Percentiles rank a stretch among this genome's conserved stretches.
phyloP scores from a whole-genome alignment of 2,797 vertebrate genomes.

The Tiaroga cobitis region DNA sequence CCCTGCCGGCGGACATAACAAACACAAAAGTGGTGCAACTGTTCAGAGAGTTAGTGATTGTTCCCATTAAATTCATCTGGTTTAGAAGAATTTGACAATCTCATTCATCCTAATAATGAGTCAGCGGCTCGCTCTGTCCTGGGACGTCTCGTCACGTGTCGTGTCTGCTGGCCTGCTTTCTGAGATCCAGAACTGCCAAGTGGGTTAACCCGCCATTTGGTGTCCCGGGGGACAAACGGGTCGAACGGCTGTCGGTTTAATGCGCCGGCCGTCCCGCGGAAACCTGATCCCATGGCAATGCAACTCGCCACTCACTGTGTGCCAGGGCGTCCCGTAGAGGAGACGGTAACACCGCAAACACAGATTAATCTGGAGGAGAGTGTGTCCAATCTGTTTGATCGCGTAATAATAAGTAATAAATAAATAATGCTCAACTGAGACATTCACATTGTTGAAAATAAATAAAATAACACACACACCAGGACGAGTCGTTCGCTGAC shows the following conservation, averaged over 20 bases:
- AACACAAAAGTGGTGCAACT: not conserved
- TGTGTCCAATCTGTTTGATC: conserved; percentile 62
- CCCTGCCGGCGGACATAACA: not conserved
- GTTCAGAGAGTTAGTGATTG: not conserved
- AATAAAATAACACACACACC: no score
- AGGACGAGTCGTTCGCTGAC: no score
- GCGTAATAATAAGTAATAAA: no score
- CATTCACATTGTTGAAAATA: no score
- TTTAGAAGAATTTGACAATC: not conserved
- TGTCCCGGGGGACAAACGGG: conserved; percentile 56
- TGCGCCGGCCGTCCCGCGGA: conserved; percentile 39
- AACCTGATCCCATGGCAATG: conserved; percentile 55
- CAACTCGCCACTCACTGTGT: conserved; percentile 43
- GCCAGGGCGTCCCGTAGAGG: conserved; percentile 51
- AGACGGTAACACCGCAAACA: conserved; percentile 70
- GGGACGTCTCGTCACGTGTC: not conserved
- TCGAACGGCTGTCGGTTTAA: conserved; percentile 51
- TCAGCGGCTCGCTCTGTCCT: not conserved
- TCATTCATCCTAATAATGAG: not conserved
- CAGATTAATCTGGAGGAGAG: conserved; percentile 73
- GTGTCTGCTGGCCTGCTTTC: conserved; percentile 62
- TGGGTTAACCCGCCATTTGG: conserved; percentile 68
- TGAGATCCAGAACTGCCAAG: conserved; percentile 58
- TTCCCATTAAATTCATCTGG: not conserved
- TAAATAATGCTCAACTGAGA: no score